Base-by-base conservation (phyloP, 2,888 invertebrate species). In the Drosophila multiciliata region DNA sequence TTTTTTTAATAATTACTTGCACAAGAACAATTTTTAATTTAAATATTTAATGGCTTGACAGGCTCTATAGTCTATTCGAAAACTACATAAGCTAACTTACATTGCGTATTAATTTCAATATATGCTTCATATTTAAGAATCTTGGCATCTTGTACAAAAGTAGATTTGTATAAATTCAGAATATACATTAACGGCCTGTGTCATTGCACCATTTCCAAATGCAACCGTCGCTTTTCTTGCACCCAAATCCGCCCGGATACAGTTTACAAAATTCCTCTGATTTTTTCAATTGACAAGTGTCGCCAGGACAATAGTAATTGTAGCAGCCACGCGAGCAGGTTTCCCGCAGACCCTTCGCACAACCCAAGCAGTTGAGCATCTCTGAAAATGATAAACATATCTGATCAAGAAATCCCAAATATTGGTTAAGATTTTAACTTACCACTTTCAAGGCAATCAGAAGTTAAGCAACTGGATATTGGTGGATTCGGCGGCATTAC, bases 401-500 rank as follows among this genome's bases (percentile, higher is more conserved):
- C 9, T 29, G 9, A 12, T 32, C 8, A 40, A 40, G n/a, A 9
- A 0, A 29, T 29, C n/a, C 1, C 0, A 38, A 12, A 29, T 9
- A 20, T 23, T 45, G 6, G 15, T n/a, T 15, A 2, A 29, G 3
- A 48, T 26, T 20, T 15, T 20, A 29, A 52, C 81, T 75, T 53
- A 87, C 90, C 73, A 45, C 67, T 71, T 11, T 73, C 82, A 5
- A 45, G 52, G 45, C 91, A 91, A 5, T 78, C 76, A 9, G 72
- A 26, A 9, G 72, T 74, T 20, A 50, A 36, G 64, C 91, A 91
- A 3, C 40, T 82, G 11, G 61, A 20, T 11, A 82, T 48, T 12
- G 89, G 88, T 9, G 91, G 91, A 75, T 86, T 86, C 1, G 91
- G 91, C 1, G 91, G 91, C 89, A 91, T 91, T 8, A 91, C 73